Evolutionary conservation across 1,140 invertebrate genomes (phyloP).

Genomic region (Drosophila bocki): DNA sequence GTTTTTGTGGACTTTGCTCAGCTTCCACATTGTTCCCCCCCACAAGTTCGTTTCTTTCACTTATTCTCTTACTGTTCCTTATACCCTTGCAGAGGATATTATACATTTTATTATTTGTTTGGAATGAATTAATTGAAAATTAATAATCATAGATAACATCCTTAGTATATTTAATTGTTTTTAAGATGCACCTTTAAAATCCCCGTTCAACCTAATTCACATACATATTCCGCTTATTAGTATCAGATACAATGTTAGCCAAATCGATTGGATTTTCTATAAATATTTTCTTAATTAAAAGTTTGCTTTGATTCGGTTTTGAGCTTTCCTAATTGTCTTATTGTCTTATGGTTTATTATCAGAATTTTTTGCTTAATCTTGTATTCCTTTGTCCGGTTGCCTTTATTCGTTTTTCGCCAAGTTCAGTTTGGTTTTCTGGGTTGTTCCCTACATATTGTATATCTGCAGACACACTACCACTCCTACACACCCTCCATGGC

Average conservation of each 20-base stretch:
- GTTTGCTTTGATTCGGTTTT: too few relatives aligned
- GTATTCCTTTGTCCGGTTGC: constrained; percentile 58
- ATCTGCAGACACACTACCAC: constrained; percentile 6
- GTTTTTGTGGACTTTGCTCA: constrained; percentile 33
- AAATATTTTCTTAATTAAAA: not conserved
- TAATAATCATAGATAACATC: not conserved
- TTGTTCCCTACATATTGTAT: constrained; percentile 12
- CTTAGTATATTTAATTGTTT: not conserved
- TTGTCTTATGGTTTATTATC: not conserved
- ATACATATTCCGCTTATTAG: not conserved
- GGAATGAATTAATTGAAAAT: not conserved
- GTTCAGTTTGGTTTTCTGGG: constrained; percentile 56
- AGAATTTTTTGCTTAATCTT: constrained; percentile 27
- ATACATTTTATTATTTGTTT: not conserved
- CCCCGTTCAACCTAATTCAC: not conserved
- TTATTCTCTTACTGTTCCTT: not conserved
- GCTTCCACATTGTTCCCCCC: constrained; percentile 6
- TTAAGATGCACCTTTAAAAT: too few relatives aligned
- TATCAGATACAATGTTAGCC: not conserved
- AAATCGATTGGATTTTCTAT: not conserved
- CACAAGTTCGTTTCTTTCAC: not conserved
- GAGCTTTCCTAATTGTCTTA: too few relatives aligned
- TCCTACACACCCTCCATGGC: constrained; percentile 28
- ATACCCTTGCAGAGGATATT: constrained; percentile 3
- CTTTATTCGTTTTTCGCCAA: constrained; percentile 51